Evolutionary conservation across 2,113 vertebrate species (phyloP), one percentile per base, ranked within the genome.

Genomic region (Grantiella picta): DNA sequence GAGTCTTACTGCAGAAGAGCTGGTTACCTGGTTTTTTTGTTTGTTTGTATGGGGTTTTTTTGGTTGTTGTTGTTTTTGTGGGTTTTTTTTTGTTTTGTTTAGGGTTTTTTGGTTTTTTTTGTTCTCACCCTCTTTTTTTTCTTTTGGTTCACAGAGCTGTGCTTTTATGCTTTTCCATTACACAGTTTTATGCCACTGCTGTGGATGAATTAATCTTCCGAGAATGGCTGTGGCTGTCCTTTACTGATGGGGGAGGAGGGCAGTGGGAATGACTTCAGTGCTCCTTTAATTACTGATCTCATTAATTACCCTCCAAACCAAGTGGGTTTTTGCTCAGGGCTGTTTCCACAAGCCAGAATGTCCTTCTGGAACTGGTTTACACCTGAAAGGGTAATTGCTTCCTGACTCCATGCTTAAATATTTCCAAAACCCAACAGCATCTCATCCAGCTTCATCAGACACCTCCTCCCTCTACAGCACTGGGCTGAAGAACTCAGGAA

Each of bases 351-450:
- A 86, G 64, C 59, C 79, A 89, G 69, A 93, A 86, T 78, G 59
- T 86, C 82, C 90, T 91, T 92, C 78, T 94, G 93, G 79, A 96
- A 83, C 82, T 83, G 56, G 85, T 92, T 96, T 81, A 84, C 86
- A 93, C 88, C 94, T 95, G 88, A 96, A 95, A 92, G 64, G 61
- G 82, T 92, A 93, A 93, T 92, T 95, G 88, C 56, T 95, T 95
- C 90, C 93, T 95, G 79, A 90, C 23, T 88, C 38, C 33, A 15
- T 0, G 3, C 60, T 91, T 73, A 69, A 7, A 2, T 88, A 80
- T 91, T 95, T 93, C 79, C 40, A 59, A 95, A 96, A 89, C 7
- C 45, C 53, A 71, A 29, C 40, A 75, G 23, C 54, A 88, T 78
- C 56, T 93, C 87, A 65, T 44, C 52, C 52, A 83, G 52, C 64